Percentiles rank a stretch among this genome's conserved stretches.
Conservation (phyloP, 1,140 invertebrate species). For the Drosophila aff. region DNA sequence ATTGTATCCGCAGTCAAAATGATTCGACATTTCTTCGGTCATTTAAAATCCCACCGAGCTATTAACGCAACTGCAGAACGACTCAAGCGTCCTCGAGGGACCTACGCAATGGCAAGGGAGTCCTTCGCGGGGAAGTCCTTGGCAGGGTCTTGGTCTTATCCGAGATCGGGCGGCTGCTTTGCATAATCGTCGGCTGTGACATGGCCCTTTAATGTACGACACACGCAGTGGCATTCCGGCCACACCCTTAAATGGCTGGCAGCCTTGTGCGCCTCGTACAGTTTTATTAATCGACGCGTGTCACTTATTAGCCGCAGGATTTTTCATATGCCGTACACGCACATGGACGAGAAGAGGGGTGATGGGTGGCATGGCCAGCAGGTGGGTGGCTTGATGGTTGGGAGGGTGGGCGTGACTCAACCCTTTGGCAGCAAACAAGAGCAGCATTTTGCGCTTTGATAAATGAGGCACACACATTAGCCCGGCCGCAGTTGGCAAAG, state of each 20-base stretch:
- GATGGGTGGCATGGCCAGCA: neutral
- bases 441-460: slow-evolving; percentile 71
- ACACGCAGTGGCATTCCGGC: slow-evolving; percentile 43
- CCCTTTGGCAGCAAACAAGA: slow-evolving; percentile 65
- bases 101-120: slow-evolving; percentile 31
- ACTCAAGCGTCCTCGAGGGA: slow-evolving; percentile 19
- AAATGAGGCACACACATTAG: slow-evolving; percentile 72
- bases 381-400: slow-evolving; percentile 4
- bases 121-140: slow-evolving; percentile 20
- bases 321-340: slow-evolving; percentile 70
- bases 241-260: slow-evolving; percentile 33
- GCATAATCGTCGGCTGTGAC: slow-evolving; percentile 75
- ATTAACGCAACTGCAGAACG: slow-evolving; percentile 17
- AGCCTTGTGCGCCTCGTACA: slow-evolving; percentile 37
- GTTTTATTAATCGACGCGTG: slow-evolving; percentile 81
- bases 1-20: neutral
- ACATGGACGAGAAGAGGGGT: slow-evolving; percentile 13
- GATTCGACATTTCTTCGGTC: neutral
- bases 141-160: slow-evolving; percentile 43
- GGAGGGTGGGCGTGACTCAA: slow-evolving; percentile 51
- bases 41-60: slow-evolving; percentile 22
- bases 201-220: slow-evolving; percentile 70
- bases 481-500: slow-evolving; percentile 41
- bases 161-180: slow-evolving; percentile 61
- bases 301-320: slow-evolving; percentile 81